Evolutionary conservation across 2,888 invertebrate genomes (phyloP), one percentile per base, ranked within the genome.

Genomic region (Brachycybe producta): DNA sequence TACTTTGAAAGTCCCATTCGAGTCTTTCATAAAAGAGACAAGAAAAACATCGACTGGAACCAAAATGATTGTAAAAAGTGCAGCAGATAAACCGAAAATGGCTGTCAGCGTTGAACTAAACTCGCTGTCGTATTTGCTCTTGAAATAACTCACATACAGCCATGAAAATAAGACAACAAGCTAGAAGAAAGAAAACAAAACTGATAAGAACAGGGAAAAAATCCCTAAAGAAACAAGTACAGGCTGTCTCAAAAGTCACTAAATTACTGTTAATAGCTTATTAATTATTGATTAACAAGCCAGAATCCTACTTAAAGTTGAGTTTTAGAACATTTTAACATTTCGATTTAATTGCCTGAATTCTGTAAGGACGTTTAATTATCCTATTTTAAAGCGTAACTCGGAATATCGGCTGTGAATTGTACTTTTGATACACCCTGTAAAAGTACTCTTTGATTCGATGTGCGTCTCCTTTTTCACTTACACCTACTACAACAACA

Each of bases 11-110:
- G 57, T 57, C 49, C 69, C 69, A 61, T 68, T 58, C 11, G 60
- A 55, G 39, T 60, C 57, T 53, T 70, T 70, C 67, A 68, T 67
- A 54, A 57, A 68, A 3, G 68, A 68, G 3, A 67, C 67, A 5
- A 69, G 58, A 56, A 68, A 69, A 13, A 69, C 65, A 57, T 69
- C 69, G 7, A 68, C 65, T 5, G 51, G 51, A 17, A 51, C 35
- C 17, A 51, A 34, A 1, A 46, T 13, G 3, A 41, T 48, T 2
- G 41, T 34, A 23, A 48, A 15, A 15, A 51, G 40, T 7, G 51
- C 34, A 1, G 47, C 34, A 13, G 47, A 23, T 15, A 51, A 28
- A 17, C 32, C 51, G 2, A 39, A 32, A 4, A 39, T 32, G 3
- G 51, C 15, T 8, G 47, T 40, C 13, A 51, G 13, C 15, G 51